These are phyloP conservation scores for Mus caroli DNA, from an alignment of 2,797 vertebrate genomes.

Conservation along the genomic window DNA sequence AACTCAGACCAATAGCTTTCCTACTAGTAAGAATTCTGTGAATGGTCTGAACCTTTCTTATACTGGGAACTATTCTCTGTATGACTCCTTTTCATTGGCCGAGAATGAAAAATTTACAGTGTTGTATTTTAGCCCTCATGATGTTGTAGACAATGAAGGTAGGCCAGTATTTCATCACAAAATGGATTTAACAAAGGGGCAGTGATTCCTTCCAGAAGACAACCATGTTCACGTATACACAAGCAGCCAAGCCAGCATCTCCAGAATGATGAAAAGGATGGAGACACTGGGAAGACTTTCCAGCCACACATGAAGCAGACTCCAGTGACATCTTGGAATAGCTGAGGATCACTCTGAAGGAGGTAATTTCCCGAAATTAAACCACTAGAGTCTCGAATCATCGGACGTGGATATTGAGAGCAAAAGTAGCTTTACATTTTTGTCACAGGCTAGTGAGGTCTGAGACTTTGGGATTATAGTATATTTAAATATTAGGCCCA, in stretches of 20 bases:
- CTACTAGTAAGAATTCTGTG: neutral
- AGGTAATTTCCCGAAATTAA: constrained; percentile 33
- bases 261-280: fast-evolving
- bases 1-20: neutral
- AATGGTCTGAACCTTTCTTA: neutral
- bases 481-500: constrained; percentile 14
- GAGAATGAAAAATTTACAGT: neutral
- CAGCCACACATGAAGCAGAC: neutral
- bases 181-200: no score
- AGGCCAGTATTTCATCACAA: neutral
- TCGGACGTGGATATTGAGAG: constrained; percentile 35
- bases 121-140: neutral
- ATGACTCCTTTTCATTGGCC: neutral
- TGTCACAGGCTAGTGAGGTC: constrained; percentile 14
- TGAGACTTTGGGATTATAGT: constrained; percentile 24
- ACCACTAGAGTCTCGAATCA: neutral
- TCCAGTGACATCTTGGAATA: neutral
- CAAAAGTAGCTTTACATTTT: constrained; percentile 36
- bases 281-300: neutral
- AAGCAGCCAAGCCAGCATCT: neutral
- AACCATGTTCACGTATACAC: fast-evolving
- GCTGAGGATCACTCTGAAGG: neutral
- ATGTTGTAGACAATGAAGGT: neutral
- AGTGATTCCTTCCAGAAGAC: neutral
- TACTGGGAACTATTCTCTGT: neutral